Evolutionary conservation across 2,888 invertebrate species (phyloP).

Genomic region (Hirtodrosophila cameraria): DNA sequence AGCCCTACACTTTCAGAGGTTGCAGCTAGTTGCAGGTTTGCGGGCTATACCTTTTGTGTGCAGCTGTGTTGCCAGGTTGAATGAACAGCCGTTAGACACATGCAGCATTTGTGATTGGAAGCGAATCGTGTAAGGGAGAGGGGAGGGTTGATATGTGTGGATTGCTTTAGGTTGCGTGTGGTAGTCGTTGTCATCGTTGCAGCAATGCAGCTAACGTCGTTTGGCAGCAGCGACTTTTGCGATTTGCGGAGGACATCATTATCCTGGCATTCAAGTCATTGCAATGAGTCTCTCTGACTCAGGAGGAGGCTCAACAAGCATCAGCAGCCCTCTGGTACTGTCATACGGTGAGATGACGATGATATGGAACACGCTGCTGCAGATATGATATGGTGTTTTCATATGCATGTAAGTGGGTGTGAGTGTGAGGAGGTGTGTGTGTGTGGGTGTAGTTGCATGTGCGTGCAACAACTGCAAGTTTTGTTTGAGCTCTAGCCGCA

Average conservation of each 20-base stretch:
- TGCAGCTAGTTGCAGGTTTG: too few species aligned
- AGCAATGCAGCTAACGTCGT: conserved; percentile 16
- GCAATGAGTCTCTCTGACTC: conserved; percentile 23
- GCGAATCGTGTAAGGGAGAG: neutral
- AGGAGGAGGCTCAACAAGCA: conserved; percentile 13
- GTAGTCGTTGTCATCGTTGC: conserved; percentile 13
- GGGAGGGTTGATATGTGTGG: neutral
- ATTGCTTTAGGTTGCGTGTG: neutral
- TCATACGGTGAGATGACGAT: conserved; percentile 19
- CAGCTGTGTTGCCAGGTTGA: conserved; percentile 21
- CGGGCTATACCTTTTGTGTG: neutral
- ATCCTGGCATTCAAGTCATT: conserved; percentile 52
- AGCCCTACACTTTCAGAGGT: neutral
- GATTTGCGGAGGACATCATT: conserved; percentile 55
- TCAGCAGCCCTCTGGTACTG: conserved; percentile 4
- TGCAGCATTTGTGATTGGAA: conserved; percentile 23
- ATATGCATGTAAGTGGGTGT: conserved; percentile 35
- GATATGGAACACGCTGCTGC: conserved; percentile 21
- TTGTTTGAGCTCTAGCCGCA: conserved; percentile 72
- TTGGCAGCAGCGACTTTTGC: conserved; percentile 40
- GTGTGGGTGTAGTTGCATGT: conserved; percentile 25
- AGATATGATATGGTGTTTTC: conserved; percentile 66
- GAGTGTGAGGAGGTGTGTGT: conserved; percentile 16
- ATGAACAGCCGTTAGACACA: conserved; percentile 22
- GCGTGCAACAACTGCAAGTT: conserved; percentile 64